These are phyloP conservation scores for Hyles lineata DNA, from an alignment of 2,888 invertebrate species.

Conservation along the genomic window DNA sequence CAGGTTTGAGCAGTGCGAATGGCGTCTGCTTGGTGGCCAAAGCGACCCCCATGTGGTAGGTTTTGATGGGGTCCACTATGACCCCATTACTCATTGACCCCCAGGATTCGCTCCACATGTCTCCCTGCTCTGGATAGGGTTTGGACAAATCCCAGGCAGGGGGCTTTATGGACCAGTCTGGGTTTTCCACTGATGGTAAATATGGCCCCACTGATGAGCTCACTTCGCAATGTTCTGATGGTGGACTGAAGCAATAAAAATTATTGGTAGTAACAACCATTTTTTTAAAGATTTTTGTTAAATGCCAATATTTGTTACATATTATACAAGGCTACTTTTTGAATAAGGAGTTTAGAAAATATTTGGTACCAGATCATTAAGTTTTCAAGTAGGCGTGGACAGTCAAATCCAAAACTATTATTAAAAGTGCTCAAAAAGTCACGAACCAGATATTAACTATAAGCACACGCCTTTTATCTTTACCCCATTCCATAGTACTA, in stretches of 20 bases:
- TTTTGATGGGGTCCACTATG: slow-evolving; percentile 89
- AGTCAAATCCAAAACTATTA: no score
- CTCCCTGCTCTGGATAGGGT: slow-evolving; percentile 32
- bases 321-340: no score
- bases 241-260: slow-evolving; percentile 48
- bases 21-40: slow-evolving; percentile 87
- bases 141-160: slow-evolving; percentile 53
- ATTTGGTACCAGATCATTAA: no score
- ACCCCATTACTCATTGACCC: slow-evolving; percentile 77
- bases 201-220: slow-evolving; percentile 71
- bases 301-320: no score
- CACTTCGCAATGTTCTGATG: slow-evolving; percentile 70
- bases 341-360: no score
- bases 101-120: slow-evolving; percentile 46
- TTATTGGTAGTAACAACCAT: no score
- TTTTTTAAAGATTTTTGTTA: no score
- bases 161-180: slow-evolving; percentile 33
- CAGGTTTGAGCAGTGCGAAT: slow-evolving; percentile 88
- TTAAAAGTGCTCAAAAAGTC: no score
- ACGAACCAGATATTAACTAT: no score
- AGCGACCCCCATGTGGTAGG: slow-evolving; percentile 88
- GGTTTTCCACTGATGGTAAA: slow-evolving; percentile 52
- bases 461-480: no score
- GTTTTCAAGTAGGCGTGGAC: no score
- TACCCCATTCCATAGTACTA: no score